Base-by-base conservation (phyloP, 2,113 vertebrate genomes). In the Daboia siamensis region DNA sequence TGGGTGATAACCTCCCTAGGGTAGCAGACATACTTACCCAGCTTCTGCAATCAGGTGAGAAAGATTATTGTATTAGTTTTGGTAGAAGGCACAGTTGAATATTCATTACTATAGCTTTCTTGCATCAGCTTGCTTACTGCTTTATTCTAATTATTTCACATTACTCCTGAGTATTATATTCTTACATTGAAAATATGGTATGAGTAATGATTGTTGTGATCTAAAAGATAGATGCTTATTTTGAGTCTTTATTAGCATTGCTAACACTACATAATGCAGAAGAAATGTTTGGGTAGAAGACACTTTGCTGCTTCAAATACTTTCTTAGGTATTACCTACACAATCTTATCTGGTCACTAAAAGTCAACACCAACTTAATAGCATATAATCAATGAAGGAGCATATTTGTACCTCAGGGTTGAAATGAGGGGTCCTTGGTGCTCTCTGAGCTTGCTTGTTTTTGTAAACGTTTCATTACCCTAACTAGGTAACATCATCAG, bases 1-100 rank as follows among this genome's bases (percentile, higher is more conserved):
- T 99, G 33, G 99, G 99, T 90, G 99, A 99, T 90, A 99, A 99
- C 95, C 98, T 99, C 91, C 98, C 98, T 90, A 97, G 99, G 92
- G 99, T 99, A 86, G 99, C 99, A 87, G 99, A 99, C 94, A 99
- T 99, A 94, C 98, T 99, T 85, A 99, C 99, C 10, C 99, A 99
- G 92, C 98, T 99, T 92, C 97, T 99, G 0, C 99, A 99, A 95
- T 99, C 99, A 97, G 99, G 99, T 99, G 96, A 69, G 93, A 59
- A 54, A 20, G 23, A 9, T n/a, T 51, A 26, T 93, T 29, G 17
- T 1, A 54, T 96, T 92, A 88, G 20, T 80, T 4, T 55, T 12
- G 91, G 61, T 74, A 39, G 74, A 88, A 74, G 74, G 4, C 92
- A 93, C 86, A 51, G 84, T 10, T 80, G 52, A n/a, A n/a, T 55